Percentiles rank a stretch among this genome's conserved stretches.
These are phyloP conservation scores for Trissoscelio sp. DNA, from an alignment of 2,888 invertebrate genomes.

Conservation along the genomic window DNA sequence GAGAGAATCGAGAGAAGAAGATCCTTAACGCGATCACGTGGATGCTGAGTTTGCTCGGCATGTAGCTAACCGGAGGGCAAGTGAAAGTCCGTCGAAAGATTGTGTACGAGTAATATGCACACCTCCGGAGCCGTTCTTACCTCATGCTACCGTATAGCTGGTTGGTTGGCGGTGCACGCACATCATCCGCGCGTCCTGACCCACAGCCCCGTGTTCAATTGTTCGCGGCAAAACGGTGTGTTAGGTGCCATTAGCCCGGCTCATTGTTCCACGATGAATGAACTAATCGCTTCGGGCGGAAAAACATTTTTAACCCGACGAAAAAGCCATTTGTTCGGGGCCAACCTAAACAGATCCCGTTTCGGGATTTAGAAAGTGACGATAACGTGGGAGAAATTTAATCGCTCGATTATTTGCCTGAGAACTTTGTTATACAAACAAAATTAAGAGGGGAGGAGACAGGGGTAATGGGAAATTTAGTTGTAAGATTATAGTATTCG, in stretches of 20 bases:
- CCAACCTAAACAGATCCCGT: slow-evolving; percentile 10
- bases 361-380: slow-evolving; percentile 54
- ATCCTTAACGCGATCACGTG: slow-evolving; percentile 76
- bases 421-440: slow-evolving; percentile 9
- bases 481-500: no score
- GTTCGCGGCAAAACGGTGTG: slow-evolving; percentile 9
- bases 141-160: slow-evolving; percentile 56
- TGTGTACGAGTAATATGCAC: slow-evolving; percentile 70
- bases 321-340: not conserved
- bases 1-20: slow-evolving; percentile 69
- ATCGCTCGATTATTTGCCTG: slow-evolving; percentile 16
- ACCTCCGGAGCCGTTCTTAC: slow-evolving; percentile 63
- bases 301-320: slow-evolving; percentile 17
- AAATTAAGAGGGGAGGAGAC: no score
- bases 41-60: slow-evolving; percentile 75
- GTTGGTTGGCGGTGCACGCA: slow-evolving; percentile 49
- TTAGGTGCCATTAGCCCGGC: slow-evolving; percentile 1
- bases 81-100: slow-evolving; percentile 78
- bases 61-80: slow-evolving; percentile 77
- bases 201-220: slow-evolving; percentile 42
- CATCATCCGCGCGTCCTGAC: slow-evolving; percentile 48
- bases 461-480: no score
- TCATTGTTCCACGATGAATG: slow-evolving; percentile 37
- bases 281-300: slow-evolving; percentile 17
- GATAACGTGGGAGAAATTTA: slow-evolving; percentile 52